Evolutionary conservation across 2,113 vertebrate genomes (phyloP), one percentile per base, ranked within the genome.

Genomic region (Calyptommatus sinebrachiatus): DNA sequence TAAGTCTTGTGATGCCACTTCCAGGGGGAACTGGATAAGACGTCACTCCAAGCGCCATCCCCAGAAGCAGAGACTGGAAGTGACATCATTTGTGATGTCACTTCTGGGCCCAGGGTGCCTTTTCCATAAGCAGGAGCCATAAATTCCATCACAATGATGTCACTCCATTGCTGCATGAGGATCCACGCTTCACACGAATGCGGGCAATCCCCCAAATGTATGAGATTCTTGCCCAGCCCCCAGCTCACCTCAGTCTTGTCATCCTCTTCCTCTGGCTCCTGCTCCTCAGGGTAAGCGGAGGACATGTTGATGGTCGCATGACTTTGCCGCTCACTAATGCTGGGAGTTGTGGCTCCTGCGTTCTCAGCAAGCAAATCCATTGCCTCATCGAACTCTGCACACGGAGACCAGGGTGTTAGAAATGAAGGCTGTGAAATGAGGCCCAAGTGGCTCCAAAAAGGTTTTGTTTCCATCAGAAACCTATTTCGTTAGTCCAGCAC

Each of bases 311-410:
- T 83, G 1, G 85, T 91, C 53, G 91, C 89, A 10, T 92, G 88
- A 61, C 48, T 60, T 68, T 73, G 53, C 79, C 73, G 77, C 48
- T 72, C 82, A 11, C 60, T 77, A 48, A 78, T 78, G 48, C 88
- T 93, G 70, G 93, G 84, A 1, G 92, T 95, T 60, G 95, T 90
- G 75, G 93, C 92, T 6, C 90, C 89, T 0, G 95, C 94, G 79
- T 94, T 92, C 57, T 92, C 93, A 2, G 94, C 93, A 65, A 97
- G 77, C 53, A 97, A 90, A 86, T 94, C 93, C 57, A 93, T 89
- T 2, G 96, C 95, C 84, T 95, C 96, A 20, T 96, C 94, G 48
- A 97, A 96, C 88, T 97, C 97, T 97, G 50, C 10, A 6, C 4
- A 71, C 12, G 67, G 60, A 57, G 9, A 53, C 45, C 26, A 76